These are phyloP conservation scores for Tetramorium simillimum DNA, from an alignment of 1,140 invertebrate species.

Conservation along the genomic window DNA sequence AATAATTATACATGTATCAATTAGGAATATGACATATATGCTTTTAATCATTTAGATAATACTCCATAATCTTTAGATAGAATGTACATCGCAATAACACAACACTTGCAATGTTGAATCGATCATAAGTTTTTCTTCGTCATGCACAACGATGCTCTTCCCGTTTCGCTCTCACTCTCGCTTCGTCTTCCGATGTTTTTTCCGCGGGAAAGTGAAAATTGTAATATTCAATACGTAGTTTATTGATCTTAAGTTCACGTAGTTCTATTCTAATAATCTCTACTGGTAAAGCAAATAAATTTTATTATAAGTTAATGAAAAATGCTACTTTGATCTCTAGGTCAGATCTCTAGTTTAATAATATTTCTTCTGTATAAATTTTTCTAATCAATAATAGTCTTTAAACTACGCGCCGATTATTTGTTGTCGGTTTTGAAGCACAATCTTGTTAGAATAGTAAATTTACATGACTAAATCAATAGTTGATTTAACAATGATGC, in stretches of 20 bases:
- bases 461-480: no score
- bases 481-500: no score
- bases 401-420: no score
- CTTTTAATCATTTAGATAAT: background rate
- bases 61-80: background rate
- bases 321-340: no score
- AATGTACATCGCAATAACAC: background rate
- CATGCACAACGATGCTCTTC: background rate
- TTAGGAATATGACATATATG: background rate
- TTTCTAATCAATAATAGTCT: no score
- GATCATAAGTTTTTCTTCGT: constrained; percentile 2
- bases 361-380: no score
- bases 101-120: background rate
- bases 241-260: constrained; percentile 3
- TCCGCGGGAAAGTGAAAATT: constrained; percentile 8
- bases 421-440: no score
- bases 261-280: background rate
- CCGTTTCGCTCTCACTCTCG: constrained; percentile 3
- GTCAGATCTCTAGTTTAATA: no score
- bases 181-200: constrained; percentile 21
- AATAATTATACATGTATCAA: background rate
- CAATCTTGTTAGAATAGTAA: no score
- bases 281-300: background rate
- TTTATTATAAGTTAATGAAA: no score
- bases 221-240: constrained; percentile 3